phyloP scores from a whole-genome alignment of 2,113 vertebrate species.

The Nesoenas mayeri region DNA sequence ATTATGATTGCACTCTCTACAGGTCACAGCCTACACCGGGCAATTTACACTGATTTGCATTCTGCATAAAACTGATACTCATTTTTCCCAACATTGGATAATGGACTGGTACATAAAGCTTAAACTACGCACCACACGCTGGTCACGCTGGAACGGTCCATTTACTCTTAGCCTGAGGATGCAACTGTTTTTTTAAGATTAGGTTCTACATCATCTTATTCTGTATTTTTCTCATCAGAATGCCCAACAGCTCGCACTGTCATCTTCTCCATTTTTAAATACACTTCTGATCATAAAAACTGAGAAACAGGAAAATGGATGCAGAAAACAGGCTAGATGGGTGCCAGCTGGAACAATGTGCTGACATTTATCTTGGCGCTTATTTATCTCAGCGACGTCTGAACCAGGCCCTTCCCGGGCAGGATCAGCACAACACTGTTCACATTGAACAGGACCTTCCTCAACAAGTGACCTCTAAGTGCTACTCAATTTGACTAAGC shows the following conservation, averaged over 20 bases:
- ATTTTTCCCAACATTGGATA: neutral
- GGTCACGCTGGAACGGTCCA: neutral
- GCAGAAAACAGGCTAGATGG: neutral
- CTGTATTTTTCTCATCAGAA: neutral
- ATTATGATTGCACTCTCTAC: constrained; percentile 22
- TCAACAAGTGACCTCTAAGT: neutral
- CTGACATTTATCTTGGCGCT: neutral
- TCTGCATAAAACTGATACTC: constrained; percentile 2
- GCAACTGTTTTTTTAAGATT: neutral
- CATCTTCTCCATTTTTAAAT: neutral
- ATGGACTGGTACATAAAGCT: neutral
- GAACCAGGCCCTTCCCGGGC: neutral
- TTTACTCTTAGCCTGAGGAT: neutral
- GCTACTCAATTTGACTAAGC: neutral
- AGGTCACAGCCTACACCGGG: neutral
- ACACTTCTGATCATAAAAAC: neutral
- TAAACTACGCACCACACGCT: neutral
- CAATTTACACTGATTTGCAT: constrained; percentile 7
- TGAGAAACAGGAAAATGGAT: neutral
- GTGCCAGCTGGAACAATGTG: neutral
- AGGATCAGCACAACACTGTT: neutral
- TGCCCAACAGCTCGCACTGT: accelerated
- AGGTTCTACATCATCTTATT: neutral
- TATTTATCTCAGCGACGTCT: neutral
- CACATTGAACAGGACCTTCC: neutral